These are phyloP conservation scores for Lamellibrachia luymesi DNA, from an alignment of 1,140 invertebrate species.

Conservation along the genomic window DNA sequence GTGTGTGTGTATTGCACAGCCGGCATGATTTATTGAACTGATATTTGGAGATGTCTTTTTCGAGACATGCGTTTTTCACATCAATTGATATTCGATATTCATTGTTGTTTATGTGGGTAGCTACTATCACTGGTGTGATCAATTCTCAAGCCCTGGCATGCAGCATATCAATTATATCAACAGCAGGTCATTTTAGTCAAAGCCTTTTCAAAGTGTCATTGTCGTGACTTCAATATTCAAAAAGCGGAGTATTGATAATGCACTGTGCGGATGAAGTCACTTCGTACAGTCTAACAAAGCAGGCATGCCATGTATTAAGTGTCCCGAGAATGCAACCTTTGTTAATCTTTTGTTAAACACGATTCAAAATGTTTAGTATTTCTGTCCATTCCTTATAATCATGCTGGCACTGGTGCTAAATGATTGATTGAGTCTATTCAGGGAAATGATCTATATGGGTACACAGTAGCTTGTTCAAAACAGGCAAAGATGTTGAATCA, in stretches of 20 bases:
- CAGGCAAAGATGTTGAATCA: background rate
- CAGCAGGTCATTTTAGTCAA: background rate
- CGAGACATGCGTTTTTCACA: background rate
- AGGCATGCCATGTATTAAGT: background rate
- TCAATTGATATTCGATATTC: background rate
- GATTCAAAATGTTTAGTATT: slow-evolving; percentile 5
- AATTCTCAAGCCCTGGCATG: background rate
- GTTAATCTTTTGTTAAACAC: slow-evolving; percentile 5
- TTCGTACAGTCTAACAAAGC: background rate
- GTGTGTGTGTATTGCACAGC: background rate
- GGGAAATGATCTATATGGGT: background rate
- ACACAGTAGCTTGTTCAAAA: background rate
- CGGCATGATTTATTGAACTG: background rate
- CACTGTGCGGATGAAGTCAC: background rate
- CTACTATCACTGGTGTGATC: background rate
- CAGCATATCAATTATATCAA: background rate
- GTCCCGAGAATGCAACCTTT: background rate
- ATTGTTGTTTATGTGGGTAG: slow-evolving; percentile 5
- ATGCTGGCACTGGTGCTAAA: background rate
- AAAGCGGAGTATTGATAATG: background rate
- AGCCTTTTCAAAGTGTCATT: background rate
- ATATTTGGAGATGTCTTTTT: background rate
- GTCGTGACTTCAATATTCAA: background rate
- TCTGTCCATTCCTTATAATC: background rate
- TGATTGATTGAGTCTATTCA: slow-evolving; percentile 1